A percentile compares a stretch with the other conserved stretches of the same genome.
Evolutionary conservation across 2,888 invertebrate species (phyloP).

Genomic region (Brachyptera risi): DNA sequence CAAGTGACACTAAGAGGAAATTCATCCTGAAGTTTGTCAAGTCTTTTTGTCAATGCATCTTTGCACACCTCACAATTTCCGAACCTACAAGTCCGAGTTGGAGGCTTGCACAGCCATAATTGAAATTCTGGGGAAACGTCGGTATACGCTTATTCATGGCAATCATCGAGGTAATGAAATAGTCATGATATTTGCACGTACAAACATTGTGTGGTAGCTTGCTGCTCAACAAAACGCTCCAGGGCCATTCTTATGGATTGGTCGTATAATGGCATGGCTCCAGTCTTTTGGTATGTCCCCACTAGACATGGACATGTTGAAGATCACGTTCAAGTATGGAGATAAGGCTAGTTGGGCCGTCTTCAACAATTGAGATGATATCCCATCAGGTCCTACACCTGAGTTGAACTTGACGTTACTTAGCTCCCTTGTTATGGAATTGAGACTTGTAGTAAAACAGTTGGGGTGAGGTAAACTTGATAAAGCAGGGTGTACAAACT

Average conservation of each 20-base stretch:
- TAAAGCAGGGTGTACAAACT: neutral
- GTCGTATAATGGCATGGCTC: neutral
- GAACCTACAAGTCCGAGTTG: neutral
- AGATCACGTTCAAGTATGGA: neutral
- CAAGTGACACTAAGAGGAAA: neutral
- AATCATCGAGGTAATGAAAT: no score
- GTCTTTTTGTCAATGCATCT: neutral
- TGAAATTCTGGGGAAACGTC: no score
- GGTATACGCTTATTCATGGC: no score
- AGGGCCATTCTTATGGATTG: neutral
- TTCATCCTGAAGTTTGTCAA: slow-evolving; percentile 2
- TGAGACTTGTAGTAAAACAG: neutral
- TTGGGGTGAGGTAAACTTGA: no score
- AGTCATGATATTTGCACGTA: no score
- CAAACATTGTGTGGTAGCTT: no score
- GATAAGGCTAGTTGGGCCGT: neutral
- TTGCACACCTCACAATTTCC: neutral
- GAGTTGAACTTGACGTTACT: neutral
- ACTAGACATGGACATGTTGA: neutral
- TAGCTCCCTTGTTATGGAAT: neutral
- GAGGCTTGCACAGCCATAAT: slow-evolving; percentile 11
- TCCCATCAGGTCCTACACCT: neutral
- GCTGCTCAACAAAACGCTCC: no score
- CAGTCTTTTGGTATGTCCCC: neutral
- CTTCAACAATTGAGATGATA: neutral